Base-by-base conservation (phyloP, 2,113 vertebrate species). In the Stegastes partitus region DNA sequence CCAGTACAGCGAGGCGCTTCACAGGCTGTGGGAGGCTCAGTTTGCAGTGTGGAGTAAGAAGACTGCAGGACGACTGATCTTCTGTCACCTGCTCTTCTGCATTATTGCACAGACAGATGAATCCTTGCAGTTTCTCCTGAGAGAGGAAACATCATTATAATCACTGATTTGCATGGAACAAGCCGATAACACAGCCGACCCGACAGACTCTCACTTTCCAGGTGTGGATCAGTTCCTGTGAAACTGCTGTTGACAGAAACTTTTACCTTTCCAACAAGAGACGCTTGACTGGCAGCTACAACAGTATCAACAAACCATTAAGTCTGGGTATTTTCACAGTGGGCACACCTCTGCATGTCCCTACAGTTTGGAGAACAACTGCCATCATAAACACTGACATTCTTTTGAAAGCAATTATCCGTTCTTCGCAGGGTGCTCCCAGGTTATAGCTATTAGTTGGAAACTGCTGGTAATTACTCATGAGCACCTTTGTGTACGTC, bases 61-160 rank as follows among this genome's bases (percentile, higher is more conserved):
- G 37, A 65, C 82, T 77, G 71, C 63, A 64, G 71, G 63, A 64
- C 56, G 81, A 87, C 26, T 22, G 67, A 87, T 84, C 90, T 86
- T 83, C 83, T 81, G 65, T 75, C 23, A 0, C 44, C 18, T 57
- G 10, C 44, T 72, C 77, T 73, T 50, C 80, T 63, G 51, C 62
- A 62, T 9, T 55, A 21, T 23, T 66, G 51, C 18, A 74, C 42
- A 25, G 25, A 28, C n/a, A 39, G 2, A 55, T 34, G 4, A 25
- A 22, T 12, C 37, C 2, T 37, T 42, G 14, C 45, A 9, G n/a
- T 68, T n/a, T 6, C 55, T 37, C 44, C 54, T n/a, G 23, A 16
- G 14, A 67, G 11, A 67, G 31, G 77, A 61, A 39, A 44, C 58
- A 45, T 2, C 19, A 34, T 9, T 44, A 16, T 4, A 11, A 23